phyloP scores from a whole-genome alignment of 2,113 vertebrate species.

The Nansenia antarctica region DNA sequence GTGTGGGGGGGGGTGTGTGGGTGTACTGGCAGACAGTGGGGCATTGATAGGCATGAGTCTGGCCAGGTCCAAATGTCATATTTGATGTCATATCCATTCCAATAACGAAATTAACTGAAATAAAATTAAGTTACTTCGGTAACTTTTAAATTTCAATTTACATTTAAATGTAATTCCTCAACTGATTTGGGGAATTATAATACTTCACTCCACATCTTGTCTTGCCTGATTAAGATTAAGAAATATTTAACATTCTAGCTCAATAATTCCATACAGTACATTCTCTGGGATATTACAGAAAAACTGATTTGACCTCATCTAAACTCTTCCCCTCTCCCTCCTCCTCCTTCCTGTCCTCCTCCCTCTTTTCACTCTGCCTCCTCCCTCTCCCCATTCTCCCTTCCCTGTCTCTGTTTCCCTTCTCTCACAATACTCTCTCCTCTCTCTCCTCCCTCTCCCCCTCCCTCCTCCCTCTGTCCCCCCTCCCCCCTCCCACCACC shows the following conservation, averaged over 20 bases:
- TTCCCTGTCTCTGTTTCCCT: not conserved
- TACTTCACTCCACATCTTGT: too few species aligned
- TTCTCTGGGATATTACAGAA: not conserved
- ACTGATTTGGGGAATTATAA: not conserved
- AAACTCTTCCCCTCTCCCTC: not conserved
- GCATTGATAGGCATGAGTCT: too few species aligned
- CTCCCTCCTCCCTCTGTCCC: not conserved
- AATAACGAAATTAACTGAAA: not conserved
- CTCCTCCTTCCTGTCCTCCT: not conserved
- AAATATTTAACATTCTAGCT: not conserved
- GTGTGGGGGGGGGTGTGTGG: too few species aligned
- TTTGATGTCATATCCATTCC: not conserved
- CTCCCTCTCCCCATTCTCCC: not conserved
- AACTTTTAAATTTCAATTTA: too few species aligned
- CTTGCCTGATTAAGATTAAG: too few species aligned
- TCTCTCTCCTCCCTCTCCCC: not conserved
- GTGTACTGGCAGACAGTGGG: too few species aligned
- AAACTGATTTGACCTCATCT: not conserved
- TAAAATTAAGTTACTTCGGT: not conserved
- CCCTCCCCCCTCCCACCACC: not conserved
- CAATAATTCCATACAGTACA: not conserved
- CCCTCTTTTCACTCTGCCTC: not conserved
- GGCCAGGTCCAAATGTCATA: not conserved
- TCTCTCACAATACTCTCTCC: not conserved
- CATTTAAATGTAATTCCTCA: not conserved